Base-by-base conservation (phyloP, 2,888 invertebrate species). In the Lissonota sp. region DNA sequence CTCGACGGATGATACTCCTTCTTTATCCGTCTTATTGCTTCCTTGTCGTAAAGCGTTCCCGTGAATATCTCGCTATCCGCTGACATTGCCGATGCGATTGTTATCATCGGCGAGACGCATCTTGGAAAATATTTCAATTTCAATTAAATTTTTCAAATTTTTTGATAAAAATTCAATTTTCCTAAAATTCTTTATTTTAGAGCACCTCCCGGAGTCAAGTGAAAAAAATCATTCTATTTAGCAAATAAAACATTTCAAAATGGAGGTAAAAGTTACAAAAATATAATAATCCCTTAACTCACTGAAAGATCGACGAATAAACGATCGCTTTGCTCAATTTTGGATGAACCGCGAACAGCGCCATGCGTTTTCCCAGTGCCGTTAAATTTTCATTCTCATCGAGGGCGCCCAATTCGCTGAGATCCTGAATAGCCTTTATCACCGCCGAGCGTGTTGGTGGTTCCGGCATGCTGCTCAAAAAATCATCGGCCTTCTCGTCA, bases 361-460 rank as follows among this genome's bases (percentile, higher is more conserved):
- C 92, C 0, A 95, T 91, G 0, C 94, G 86, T 37, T 90, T 89
- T 0, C 96, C 96, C 0, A 96, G 92, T 0, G 95, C 92, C 0
- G 96, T 96, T 8, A 96, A 88, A 42, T 94, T 93, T 86, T 96
- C 95, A 0, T 93, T 79, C 0, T 90, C 78, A 39, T 95, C 94
- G 3, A 96, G 84, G 0, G 95, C 94, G 0, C 94, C 94, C 89
- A 93, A 81, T 3, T 94, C 93, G 55, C 93, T 93, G 26, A 97
- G 93, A 85, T 95, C 95, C 0, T 93, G 88, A 1, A 96, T 94
- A 0, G 96, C 96, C 42, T 92, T 90, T 39, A 92, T 84, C 0
- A 96, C 92, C 0, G 94, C 93, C 37, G 88, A 92, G 0, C 4
- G 0, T 14, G 66, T 71, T 0, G 97, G 96, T 1, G 96, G 95